Base-by-base conservation (phyloP, 2,113 vertebrate species). In the Petroica traversi region DNA sequence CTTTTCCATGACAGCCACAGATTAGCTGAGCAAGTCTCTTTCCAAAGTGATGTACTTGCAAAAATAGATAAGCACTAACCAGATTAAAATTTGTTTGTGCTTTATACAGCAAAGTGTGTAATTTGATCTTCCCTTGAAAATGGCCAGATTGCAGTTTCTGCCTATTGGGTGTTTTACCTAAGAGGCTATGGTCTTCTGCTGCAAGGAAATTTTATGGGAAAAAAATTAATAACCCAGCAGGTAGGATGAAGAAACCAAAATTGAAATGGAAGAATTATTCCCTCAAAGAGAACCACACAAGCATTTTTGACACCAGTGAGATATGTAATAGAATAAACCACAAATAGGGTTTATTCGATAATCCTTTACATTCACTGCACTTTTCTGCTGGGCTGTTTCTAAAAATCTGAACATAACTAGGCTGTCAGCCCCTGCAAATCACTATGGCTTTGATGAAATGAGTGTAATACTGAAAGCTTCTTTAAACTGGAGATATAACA, bases 21-120 rank as follows among this genome's bases (percentile, higher is more conserved):
- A 98, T 97, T 97, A 98, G 97, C 97, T 98, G 97, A 97, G 97
- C 92, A 96, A 97, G 93, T 81, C 85, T 82, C 85, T 97, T 97
- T 96, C 79, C 69, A 92, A 97, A 96, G 93, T 94, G 96, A 97
- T 97, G 94, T 69, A 95, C 89, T 98, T 97, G 94, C 94, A 97
- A 91, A 96, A 97, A 96, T 36, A 97, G 92, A 97, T 97, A 97
- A 97, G 87, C 41, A 0, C 63, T 66, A 19, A 95, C 89, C 96
- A 96, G 40, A 97, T 74, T 82, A 76, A 96, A 97, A 97, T 79
- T 93, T 97, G 80, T 96, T 88, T 94, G 84, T 91, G 66, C 89
- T 95, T 97, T 92, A 59, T 93, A 74, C 61, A 67, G 76, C 84
- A 91, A 95, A 80, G 51, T 75, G 85, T 3, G 5, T 96, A 92